A percentile compares a stretch with the other conserved stretches of the same genome.
Conservation (phyloP, 2,888 invertebrate genomes). For the Drosophila austrosaltans region DNA sequence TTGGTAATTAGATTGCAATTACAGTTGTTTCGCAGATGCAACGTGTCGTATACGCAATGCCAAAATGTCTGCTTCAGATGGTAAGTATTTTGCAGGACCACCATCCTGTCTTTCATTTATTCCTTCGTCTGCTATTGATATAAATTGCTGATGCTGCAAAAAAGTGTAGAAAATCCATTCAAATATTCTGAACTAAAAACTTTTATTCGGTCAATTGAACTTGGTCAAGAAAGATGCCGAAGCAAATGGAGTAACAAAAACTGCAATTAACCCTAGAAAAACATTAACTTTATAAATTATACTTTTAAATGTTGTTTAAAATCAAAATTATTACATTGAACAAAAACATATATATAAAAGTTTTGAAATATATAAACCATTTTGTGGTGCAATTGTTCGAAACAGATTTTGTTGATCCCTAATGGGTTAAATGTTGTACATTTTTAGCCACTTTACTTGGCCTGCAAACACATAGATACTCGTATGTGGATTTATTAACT, state of each 20-base stretch:
- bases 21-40: conserved; percentile 3
- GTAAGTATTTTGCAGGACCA: not conserved
- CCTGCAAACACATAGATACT: conserved; percentile 24
- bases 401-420: not conserved
- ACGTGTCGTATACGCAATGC: conserved; percentile 26
- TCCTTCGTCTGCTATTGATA: not conserved
- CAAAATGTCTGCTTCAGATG: conserved; percentile 1
- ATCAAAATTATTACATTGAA: too few species aligned
- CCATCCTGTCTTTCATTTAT: not conserved
- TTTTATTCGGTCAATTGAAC: conserved; percentile 28
- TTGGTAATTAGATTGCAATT: conserved; percentile 46
- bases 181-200: conserved; percentile 14
- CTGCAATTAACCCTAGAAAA: conserved; percentile 9
- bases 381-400: not conserved
- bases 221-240: conserved; percentile 16
- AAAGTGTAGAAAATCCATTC: conserved; percentile 20
- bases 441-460: conserved; percentile 16
- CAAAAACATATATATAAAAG: not conserved
- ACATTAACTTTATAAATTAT: not conserved
- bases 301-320: conserved; percentile 2
- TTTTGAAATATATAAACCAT: not conserved
- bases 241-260: conserved; percentile 2
- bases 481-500: conserved; percentile 43
- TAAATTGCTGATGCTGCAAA: conserved; percentile 25
- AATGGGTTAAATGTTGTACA: conserved; percentile 4